These are phyloP conservation scores for Anastrepha ludens DNA, from an alignment of 1,140 invertebrate genomes.

Conservation along the genomic window DNA sequence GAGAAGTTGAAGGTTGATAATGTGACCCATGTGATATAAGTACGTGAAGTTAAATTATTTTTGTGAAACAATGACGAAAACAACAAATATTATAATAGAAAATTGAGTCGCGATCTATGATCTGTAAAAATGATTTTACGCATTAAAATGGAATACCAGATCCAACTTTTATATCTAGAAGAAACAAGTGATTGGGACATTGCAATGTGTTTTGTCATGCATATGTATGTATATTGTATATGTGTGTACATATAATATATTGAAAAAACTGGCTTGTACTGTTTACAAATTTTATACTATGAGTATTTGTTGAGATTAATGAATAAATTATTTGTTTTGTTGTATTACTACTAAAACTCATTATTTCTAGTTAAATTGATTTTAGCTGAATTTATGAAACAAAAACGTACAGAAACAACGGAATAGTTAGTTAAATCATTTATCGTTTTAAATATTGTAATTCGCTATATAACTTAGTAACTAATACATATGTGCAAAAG, in stretches of 20 bases:
- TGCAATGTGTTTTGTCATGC: not conserved
- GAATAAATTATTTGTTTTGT: constrained; percentile 35
- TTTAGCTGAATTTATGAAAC: constrained; percentile 29
- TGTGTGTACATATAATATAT: not conserved
- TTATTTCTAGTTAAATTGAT: constrained; percentile 49
- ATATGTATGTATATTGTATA: not conserved
- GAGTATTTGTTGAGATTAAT: constrained; percentile 46
- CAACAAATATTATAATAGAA: not conserved
- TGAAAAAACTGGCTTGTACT: constrained; percentile 34
- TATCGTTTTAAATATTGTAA: not conserved
- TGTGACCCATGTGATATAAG: constrained; percentile 49
- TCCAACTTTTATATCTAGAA: not conserved
- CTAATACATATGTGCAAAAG: not conserved
- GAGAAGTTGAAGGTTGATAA: not conserved
- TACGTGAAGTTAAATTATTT: constrained; percentile 46
- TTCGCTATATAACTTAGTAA: constrained; percentile 3
- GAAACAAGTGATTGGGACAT: not conserved
- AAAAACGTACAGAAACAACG: constrained; percentile 40
- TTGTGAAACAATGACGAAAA: constrained; percentile 9
- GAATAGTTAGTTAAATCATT: constrained; percentile 46
- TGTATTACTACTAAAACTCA: constrained; percentile 30
- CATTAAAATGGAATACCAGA: not conserved
- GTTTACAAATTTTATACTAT: constrained; percentile 48
- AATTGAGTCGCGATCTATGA: not conserved
- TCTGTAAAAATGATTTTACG: not conserved